Conservation (phyloP, 2,113 vertebrate genomes). For the Dicrurus megarhynchus region DNA sequence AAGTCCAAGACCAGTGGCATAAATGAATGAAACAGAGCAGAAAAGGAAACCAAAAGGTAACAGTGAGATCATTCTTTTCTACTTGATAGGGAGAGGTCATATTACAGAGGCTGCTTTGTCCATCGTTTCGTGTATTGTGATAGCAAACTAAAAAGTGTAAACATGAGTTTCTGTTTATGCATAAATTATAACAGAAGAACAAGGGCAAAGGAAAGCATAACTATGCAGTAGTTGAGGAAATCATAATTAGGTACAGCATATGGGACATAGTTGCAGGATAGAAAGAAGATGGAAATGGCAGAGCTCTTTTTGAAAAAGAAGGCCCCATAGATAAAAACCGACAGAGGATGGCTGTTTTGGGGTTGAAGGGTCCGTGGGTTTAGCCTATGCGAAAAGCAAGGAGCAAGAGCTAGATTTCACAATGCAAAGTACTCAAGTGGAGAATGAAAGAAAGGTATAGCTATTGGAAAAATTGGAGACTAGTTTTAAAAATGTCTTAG, state of each 20-base stretch:
- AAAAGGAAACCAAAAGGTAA: background rate
- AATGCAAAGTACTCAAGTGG: background rate
- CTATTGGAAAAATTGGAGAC: background rate
- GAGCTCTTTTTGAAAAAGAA: background rate
- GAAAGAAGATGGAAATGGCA: background rate
- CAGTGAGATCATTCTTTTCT: background rate
- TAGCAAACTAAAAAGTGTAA: background rate
- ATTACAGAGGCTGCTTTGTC: background rate
- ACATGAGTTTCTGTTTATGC: background rate
- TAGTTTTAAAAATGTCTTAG: background rate
- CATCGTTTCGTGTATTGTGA: background rate
- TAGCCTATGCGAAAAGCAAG: background rate
- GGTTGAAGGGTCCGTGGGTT: rapidly evolving
- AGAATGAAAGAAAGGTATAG: background rate
- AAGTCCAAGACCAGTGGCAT: background rate
- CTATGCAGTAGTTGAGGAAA: rapidly evolving
- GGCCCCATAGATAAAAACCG: background rate
- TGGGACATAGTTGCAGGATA: background rate
- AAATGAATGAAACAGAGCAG: background rate
- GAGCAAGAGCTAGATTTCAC: background rate
- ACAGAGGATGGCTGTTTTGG: background rate
- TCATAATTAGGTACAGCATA: background rate
- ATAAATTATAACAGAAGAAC: background rate
- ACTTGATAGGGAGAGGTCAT: background rate
- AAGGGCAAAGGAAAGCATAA: background rate